Base-by-base conservation (phyloP, 30 jellyfish, hydroid and myxozoan species). In the Morbakka virulenta region DNA sequence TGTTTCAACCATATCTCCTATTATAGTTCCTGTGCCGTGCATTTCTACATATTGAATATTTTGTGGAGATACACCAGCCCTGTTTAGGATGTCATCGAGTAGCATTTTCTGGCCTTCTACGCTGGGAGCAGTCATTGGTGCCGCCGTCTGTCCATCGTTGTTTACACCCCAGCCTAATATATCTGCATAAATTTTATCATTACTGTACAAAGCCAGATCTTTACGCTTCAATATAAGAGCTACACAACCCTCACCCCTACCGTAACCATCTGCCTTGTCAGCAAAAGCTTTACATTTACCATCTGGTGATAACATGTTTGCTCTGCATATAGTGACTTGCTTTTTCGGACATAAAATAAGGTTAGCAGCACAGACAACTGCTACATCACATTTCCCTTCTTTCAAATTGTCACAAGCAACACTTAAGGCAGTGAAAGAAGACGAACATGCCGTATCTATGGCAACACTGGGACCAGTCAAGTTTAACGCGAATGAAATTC, bases 101-200 rank as follows among this genome's bases (percentile, higher is more conserved):
- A 80, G 70, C 9, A 50, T 82, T 14, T 69, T 64, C 33, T 80
- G 92, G 12, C 32, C 22, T 12, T 80, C 85, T 0, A 52, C 92
- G 41, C 92, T 80, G 20, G 92, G 92, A 13, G 92, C 92, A 23
- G 92, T 80, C 34, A 80, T 80, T 28, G 92, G 92, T 17, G 92
- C 92, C 4, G 92, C 92, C 12, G 85, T 69, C 41, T 80, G 92
- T 4, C 92, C 92, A 69, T 80, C 92, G 47, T 80, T 80, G 57
- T 80, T 80, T 50, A 80, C 82, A 25, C 92, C 92, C 92, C 92
- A 80, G 62, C 85, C 69, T 14, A 80, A 63, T n/a, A 80, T 69
- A 22, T 80, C 92, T 14, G 79, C 57, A 47, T 80, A 80, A 1
- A 82, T 63, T 25, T 80, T 68, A 25, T 52, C 64, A 26, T 13